A percentile compares a stretch with the other conserved stretches of the same genome.
Conservation (phyloP, 2,113 vertebrate genomes). For the Patagioenas fasciata region DNA sequence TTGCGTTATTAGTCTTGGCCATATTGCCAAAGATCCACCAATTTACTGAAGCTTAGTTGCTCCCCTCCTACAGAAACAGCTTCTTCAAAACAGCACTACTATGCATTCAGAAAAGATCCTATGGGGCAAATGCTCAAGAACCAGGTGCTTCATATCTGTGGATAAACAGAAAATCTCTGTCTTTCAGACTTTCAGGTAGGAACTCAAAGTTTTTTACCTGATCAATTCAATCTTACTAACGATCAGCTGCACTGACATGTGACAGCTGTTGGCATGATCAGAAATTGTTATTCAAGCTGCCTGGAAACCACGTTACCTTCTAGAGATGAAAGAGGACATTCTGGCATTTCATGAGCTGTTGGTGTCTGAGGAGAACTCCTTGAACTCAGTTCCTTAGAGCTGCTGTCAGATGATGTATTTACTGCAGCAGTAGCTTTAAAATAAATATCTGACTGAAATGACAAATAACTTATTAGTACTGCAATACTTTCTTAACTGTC, state of each 20-base stretch:
- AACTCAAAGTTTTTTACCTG: not conserved
- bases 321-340: slow-evolving; percentile 84
- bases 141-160: not conserved
- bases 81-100: not conserved
- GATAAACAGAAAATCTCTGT: not conserved
- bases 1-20: not conserved
- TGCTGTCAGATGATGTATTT: slow-evolving; percentile 85
- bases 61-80: not conserved
- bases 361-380: slow-evolving; percentile 92
- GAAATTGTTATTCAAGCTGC: not conserved
- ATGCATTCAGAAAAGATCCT: not conserved
- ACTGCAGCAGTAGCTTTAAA: slow-evolving; percentile 88
- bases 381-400: slow-evolving; percentile 88
- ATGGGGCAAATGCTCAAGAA: not conserved
- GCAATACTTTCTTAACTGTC: not conserved
- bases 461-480: slow-evolving; percentile 32
- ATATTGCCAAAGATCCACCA: not conserved
- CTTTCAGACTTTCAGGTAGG: not conserved
- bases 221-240: not conserved
- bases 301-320: slow-evolving; percentile 81
- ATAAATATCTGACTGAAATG: slow-evolving; percentile 93
- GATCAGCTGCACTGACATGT: not conserved
- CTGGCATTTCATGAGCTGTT: slow-evolving; percentile 83
- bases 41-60: not conserved
- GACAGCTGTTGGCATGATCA: not conserved